Conservation (phyloP, 2,797 vertebrate genomes). For the Melanotaenia nigrans region DNA sequence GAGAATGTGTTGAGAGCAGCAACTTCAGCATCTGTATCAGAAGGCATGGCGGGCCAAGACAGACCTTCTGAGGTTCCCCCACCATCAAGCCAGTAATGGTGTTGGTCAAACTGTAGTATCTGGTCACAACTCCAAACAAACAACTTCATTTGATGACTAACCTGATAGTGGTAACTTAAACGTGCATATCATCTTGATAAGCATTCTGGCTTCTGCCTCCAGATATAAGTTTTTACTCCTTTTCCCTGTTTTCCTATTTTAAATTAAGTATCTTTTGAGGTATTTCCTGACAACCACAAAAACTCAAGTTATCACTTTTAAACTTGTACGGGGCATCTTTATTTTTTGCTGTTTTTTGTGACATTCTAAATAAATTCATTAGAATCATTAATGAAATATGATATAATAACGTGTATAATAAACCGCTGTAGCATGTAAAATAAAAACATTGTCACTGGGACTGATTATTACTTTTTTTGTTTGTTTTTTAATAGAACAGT, state of each 20-base stretch:
- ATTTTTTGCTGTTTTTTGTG: neutral
- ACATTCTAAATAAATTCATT: neutral
- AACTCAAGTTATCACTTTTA: neutral
- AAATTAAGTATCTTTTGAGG: neutral
- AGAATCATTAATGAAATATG: neutral
- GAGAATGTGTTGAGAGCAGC: slow-evolving; percentile 27
- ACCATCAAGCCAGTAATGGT: slow-evolving; percentile 6
- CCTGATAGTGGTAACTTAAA: neutral
- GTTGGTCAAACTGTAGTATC: neutral
- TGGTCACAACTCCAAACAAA: neutral
- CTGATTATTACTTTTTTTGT: neutral
- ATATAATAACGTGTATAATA: neutral
- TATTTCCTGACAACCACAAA: neutral
- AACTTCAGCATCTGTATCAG: slow-evolving; percentile 23
- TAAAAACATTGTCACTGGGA: neutral
- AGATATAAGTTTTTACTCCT: neutral
- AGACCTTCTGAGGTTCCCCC: slow-evolving; percentile 19
- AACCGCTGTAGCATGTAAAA: neutral
- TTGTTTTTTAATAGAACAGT: neutral
- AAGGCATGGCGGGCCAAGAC: slow-evolving; percentile 14
- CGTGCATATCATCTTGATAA: neutral
- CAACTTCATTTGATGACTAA: neutral
- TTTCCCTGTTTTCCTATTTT: slow-evolving; percentile 3
- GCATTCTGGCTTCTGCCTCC: neutral
- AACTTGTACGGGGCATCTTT: neutral